Evolutionary conservation across 1,140 invertebrate genomes (phyloP).

Genomic region (Trichonephila clavata): DNA sequence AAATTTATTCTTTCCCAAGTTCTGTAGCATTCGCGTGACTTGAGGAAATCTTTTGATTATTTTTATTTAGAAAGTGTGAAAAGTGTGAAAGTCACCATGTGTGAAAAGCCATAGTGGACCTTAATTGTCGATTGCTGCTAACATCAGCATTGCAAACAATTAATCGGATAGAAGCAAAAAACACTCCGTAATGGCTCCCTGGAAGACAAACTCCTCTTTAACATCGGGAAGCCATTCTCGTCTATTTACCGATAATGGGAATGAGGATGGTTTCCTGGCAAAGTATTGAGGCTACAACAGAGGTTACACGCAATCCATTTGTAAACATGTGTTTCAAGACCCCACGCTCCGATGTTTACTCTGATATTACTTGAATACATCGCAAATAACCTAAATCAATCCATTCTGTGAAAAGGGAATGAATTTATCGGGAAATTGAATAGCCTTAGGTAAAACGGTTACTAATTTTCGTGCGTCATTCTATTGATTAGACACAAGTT

Average conservation of each 20-base stretch:
- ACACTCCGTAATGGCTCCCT: not conserved
- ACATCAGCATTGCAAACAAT: slow-evolving; percentile 25
- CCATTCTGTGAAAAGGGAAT: slow-evolving; percentile 41
- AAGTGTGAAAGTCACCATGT: too few species aligned
- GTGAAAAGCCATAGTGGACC: not conserved
- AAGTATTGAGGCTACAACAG: not conserved
- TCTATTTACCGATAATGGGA: slow-evolving; percentile 59
- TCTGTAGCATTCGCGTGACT: not conserved
- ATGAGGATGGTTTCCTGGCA: slow-evolving; percentile 46
- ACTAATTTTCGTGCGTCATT: slow-evolving; percentile 57
- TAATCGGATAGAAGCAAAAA: not conserved
- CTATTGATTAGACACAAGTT: slow-evolving; percentile 35
- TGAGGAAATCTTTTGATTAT: not conserved
- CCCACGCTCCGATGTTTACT: slow-evolving; percentile 45
- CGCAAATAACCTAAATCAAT: slow-evolving; percentile 50
- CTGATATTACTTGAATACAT: slow-evolving; percentile 40
- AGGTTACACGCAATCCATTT: slow-evolving; percentile 57
- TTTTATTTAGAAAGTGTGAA: slow-evolving; percentile 5
- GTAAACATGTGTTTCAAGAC: slow-evolving; percentile 62
- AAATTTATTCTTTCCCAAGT: not conserved
- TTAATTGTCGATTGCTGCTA: not conserved
- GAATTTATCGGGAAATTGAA: slow-evolving; percentile 67
- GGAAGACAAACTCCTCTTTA: slow-evolving; percentile 22
- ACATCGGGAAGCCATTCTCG: slow-evolving; percentile 7
- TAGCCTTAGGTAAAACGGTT: slow-evolving; percentile 51